Conservation (phyloP, 1,140 invertebrate genomes). For the Drosophila pachea region DNA sequence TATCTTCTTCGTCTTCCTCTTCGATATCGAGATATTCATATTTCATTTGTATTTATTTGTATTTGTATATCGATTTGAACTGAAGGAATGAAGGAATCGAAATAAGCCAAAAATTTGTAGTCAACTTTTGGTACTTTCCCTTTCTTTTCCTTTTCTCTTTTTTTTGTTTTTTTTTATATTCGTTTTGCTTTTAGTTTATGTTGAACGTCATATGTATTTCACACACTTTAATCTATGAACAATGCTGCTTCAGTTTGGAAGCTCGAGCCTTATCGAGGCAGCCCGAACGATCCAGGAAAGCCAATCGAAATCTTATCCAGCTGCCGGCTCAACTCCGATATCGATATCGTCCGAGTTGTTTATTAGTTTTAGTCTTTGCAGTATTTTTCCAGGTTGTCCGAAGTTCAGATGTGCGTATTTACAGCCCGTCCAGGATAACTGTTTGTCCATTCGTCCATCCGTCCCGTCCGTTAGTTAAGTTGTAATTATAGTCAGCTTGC, state of each 20-base stretch:
- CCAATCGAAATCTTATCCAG: conserved; percentile 34
- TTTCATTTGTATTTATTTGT: conserved; percentile 65
- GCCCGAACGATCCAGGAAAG: conserved; percentile 5
- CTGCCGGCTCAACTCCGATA: neutral
- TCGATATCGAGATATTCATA: conserved; percentile 9
- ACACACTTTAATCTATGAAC: conserved; percentile 28
- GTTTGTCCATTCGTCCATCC: neutral
- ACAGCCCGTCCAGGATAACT: conserved; percentile 53
- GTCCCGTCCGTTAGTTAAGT: too few species aligned
- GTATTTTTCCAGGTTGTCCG: conserved; percentile 27
- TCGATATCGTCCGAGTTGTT: conserved; percentile 4
- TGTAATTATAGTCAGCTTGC: conserved; percentile 48
- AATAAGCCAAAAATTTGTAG: conserved; percentile 12
- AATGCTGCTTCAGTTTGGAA: conserved; percentile 3
- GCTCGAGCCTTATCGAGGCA: conserved; percentile 10
- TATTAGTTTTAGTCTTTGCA: neutral
- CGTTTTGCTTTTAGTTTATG: conserved; percentile 13
- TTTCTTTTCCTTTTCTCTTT: conserved; percentile 4
- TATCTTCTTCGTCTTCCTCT: neutral
- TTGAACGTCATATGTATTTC: conserved; percentile 58
- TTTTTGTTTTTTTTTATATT: conserved; percentile 12
- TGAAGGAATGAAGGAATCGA: conserved; percentile 19
- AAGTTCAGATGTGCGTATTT: conserved; percentile 63
- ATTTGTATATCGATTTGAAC: conserved; percentile 66
- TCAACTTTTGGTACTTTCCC: neutral